Evolutionary conservation across 2,888 invertebrate species (phyloP).

Genomic region (Dasypolia templi): DNA sequence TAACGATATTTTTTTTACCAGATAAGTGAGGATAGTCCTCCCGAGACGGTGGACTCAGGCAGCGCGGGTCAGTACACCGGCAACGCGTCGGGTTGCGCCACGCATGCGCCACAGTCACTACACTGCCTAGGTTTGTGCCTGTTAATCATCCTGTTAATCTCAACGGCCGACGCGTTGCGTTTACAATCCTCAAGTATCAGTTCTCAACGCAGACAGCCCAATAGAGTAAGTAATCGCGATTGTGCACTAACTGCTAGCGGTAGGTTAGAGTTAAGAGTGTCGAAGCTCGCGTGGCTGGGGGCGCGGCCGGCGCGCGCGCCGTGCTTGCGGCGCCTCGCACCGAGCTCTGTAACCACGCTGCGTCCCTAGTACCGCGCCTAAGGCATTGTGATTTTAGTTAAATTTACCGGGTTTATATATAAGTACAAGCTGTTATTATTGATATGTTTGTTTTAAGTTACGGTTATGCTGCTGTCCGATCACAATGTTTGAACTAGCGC

Average conservation of each 20-base stretch:
- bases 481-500: conserved; percentile 59
- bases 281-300: conserved; percentile 40
- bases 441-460: conserved; percentile 70
- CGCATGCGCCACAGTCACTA: conserved; percentile 79
- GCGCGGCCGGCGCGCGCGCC: conserved; percentile 82
- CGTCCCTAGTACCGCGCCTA: conserved; percentile 73
- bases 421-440: conserved; percentile 86
- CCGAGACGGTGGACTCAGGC: conserved; percentile 68
- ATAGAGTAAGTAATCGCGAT: conserved; percentile 79
- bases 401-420: conserved; percentile 80
- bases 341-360: conserved; percentile 62
- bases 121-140: conserved; percentile 90
- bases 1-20: conserved; percentile 65
- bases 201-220: conserved; percentile 75
- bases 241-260: conserved; percentile 87
- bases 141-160: conserved; percentile 83
- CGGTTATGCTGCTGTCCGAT: conserved; percentile 68
- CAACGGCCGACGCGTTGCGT: conserved; percentile 76
- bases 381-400: conserved; percentile 87
- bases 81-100: conserved; percentile 79
- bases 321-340: conserved; percentile 72
- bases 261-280: conserved; percentile 71
- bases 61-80: conserved; percentile 74
- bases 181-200: conserved; percentile 35
- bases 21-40: conserved; percentile 86